phyloP scores from a whole-genome alignment of 2,888 invertebrate species.

The Atrina japonica region DNA sequence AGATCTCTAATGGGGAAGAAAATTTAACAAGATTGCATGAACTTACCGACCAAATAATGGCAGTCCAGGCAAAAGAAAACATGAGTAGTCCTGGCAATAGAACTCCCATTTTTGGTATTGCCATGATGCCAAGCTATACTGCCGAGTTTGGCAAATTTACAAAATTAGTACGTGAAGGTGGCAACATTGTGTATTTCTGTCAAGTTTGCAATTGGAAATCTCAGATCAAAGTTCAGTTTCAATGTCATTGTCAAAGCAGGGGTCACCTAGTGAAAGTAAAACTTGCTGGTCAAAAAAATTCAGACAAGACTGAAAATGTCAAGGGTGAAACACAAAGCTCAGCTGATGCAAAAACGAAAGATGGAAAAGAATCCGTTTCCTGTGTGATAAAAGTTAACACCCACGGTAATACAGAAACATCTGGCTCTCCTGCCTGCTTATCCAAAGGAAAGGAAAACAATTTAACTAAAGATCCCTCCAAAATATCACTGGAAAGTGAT shows the following conservation, averaged over 20 bases:
- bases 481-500: too few species aligned
- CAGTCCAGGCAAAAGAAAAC: conserved; percentile 47
- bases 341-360: too few species aligned
- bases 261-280: conserved; percentile 60
- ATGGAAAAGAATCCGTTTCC: too few species aligned
- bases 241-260: conserved; percentile 60
- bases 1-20: conserved; percentile 4
- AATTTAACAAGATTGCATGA: conserved; percentile 50
- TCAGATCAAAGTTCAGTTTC: conserved; percentile 66
- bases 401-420: too few species aligned
- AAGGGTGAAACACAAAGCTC: too few species aligned
- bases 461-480: too few species aligned
- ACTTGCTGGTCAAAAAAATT: conserved; percentile 36
- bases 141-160: conserved; percentile 71
- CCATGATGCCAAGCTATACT: conserved; percentile 51
- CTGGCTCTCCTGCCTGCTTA: too few species aligned
- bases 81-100: not conserved
- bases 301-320: not conserved
- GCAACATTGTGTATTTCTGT: conserved; percentile 72
- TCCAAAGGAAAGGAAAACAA: too few species aligned
- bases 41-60: conserved; percentile 63
- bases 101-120: not conserved
- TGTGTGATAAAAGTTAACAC: too few species aligned
- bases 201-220: conserved; percentile 73
- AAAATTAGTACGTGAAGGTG: conserved; percentile 69